Percentiles rank a stretch among this genome's conserved stretches.
Evolutionary conservation across 2,113 vertebrate species (phyloP).

Genomic region (Cisticola juncidis): DNA sequence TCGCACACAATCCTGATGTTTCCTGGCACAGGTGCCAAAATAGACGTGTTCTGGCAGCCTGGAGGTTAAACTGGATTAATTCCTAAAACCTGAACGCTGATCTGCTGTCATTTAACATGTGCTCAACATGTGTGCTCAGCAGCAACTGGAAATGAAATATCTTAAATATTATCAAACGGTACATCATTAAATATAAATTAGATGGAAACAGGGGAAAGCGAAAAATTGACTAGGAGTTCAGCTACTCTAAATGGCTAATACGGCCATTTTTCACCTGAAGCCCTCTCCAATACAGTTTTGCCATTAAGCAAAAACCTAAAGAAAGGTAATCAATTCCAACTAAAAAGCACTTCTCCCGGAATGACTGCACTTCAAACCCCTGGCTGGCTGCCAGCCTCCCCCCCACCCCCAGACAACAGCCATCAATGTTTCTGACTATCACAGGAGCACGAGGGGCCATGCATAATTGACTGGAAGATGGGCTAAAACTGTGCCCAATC

Average conservation of each 20-base stretch:
- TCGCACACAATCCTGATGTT: not conserved
- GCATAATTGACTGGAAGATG: slow-evolving; percentile 86
- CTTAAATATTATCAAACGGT: slow-evolving; percentile 53
- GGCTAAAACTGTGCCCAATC: slow-evolving; percentile 85
- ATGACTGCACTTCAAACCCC: slow-evolving; percentile 70
- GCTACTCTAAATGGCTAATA: slow-evolving; percentile 60
- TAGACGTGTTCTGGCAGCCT: not conserved
- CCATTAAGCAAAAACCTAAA: slow-evolving; percentile 76
- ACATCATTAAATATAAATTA: slow-evolving; percentile 69
- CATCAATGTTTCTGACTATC: slow-evolving; percentile 69
- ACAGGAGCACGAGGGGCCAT: slow-evolving; percentile 76
- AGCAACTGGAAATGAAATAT: not conserved
- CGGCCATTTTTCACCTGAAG: slow-evolving; percentile 76
- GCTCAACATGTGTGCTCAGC: slow-evolving; percentile 36
- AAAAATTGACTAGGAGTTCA: slow-evolving; percentile 73
- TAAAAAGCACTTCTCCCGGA: slow-evolving; percentile 77
- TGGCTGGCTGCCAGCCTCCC: slow-evolving; percentile 74
- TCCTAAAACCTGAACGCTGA: not conserved
- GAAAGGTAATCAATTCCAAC: slow-evolving; percentile 83
- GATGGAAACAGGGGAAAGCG: slow-evolving; percentile 62
- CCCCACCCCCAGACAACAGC: slow-evolving; percentile 70
- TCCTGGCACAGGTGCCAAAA: not conserved
- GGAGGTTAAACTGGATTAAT: slow-evolving; percentile 17
- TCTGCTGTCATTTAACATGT: not conserved
- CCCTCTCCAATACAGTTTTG: slow-evolving; percentile 73